Percentiles rank a stretch among this genome's conserved stretches.
phyloP scores from a whole-genome alignment of 2,113 vertebrate genomes.

The Upupa epops region DNA sequence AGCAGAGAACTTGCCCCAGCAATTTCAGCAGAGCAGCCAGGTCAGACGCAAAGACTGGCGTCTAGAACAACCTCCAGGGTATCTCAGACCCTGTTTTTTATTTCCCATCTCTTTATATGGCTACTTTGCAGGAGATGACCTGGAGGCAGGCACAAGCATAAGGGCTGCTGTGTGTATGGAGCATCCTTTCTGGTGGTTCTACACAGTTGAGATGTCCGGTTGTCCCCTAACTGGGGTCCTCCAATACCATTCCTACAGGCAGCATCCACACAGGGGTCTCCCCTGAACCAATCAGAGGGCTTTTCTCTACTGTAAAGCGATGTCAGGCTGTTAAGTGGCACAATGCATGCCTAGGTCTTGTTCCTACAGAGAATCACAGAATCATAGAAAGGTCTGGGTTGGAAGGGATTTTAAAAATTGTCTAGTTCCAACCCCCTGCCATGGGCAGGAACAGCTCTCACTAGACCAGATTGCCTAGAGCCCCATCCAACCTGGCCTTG shows the following conservation, averaged over 20 bases:
- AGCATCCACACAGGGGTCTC: neutral
- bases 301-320: neutral
- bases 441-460: too few species aligned
- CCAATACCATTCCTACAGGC: neutral
- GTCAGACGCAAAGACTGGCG: neutral
- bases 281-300: neutral
- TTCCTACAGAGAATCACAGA: neutral
- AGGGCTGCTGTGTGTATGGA: neutral
- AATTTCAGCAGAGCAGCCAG: neutral
- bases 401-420: too few species aligned
- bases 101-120: neutral
- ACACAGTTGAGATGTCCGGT: accelerated
- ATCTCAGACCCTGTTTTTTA: neutral
- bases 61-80: neutral
- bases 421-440: too few species aligned
- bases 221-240: neutral
- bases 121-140: neutral
- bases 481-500: too few species aligned
- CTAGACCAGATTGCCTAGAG: too few species aligned
- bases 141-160: neutral
- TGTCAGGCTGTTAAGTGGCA: neutral
- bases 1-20: neutral
- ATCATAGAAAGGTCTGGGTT: too few species aligned
- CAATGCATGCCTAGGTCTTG: neutral
- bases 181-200: neutral